Conservation (phyloP, 1,140 invertebrate genomes). For the Magallana gigas region DNA sequence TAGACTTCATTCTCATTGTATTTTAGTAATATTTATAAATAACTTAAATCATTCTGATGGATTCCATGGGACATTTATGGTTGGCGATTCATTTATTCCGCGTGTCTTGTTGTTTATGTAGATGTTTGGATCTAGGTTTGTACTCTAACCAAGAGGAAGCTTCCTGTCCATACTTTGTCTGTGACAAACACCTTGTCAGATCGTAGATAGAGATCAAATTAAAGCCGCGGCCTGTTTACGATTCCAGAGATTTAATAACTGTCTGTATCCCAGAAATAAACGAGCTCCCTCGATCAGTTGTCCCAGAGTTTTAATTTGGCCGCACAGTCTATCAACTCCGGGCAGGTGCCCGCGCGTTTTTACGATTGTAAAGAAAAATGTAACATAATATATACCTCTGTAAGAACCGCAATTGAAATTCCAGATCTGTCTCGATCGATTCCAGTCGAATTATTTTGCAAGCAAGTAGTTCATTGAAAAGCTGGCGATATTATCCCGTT, state of each 20-base stretch:
- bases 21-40: no score
- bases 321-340: not conserved
- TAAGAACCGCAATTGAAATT: conserved; percentile 2
- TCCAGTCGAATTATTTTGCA: not conserved
- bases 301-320: not conserved
- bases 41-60: no score
- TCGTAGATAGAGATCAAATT: conserved; percentile 4
- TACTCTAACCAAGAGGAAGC: not conserved
- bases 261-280: conserved; percentile 20
- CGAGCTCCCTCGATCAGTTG: not conserved
- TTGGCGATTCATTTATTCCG: no score
- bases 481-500: not conserved
- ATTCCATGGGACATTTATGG: no score
- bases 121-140: not conserved
- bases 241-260: conserved; percentile 7
- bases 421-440: conserved; percentile 6
- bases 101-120: no score
- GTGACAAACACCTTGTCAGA: conserved; percentile 14
- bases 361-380: not conserved
- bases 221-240: conserved; percentile 15
- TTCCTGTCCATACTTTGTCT: not conserved
- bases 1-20: no score
- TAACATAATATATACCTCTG: not conserved
- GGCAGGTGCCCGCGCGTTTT: not conserved
- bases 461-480: conserved; percentile 23